A percentile compares a stretch with the other conserved stretches of the same genome.
These are phyloP conservation scores for Meloe dianella DNA, from an alignment of 2,888 invertebrate genomes.

Conservation along the genomic window DNA sequence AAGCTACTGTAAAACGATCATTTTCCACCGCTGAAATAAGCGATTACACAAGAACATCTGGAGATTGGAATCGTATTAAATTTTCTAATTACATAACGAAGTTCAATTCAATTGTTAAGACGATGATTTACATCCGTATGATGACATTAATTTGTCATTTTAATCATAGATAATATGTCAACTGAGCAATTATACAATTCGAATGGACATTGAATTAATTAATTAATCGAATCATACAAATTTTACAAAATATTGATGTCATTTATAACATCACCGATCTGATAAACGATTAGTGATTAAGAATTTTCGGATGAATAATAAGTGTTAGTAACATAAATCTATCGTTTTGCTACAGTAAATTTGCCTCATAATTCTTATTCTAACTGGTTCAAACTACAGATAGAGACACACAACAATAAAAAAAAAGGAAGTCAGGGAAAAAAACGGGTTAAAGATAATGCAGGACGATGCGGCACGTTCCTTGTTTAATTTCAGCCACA, in stretches of 20 bases:
- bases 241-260: not conserved
- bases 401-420: not conserved
- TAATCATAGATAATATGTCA: not conserved
- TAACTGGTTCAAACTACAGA: no score
- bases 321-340: no score
- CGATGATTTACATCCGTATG: not conserved
- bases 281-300: no score
- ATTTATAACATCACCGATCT: conserved; percentile 43
- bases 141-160: not conserved
- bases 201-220: not conserved
- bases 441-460: conserved; percentile 37
- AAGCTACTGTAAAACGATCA: no score
- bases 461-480: conserved; percentile 49
- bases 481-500: conserved; percentile 53
- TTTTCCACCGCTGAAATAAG: no score
- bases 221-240: not conserved
- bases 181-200: not conserved
- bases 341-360: no score
- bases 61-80: no score
- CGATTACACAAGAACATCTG: no score
- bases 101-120: not conserved
- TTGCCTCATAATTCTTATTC: no score
- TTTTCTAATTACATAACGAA: no score
- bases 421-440: not conserved
- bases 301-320: no score